phyloP scores from a whole-genome alignment of 2,113 vertebrate species.

The Microtus pennsylvanicus region DNA sequence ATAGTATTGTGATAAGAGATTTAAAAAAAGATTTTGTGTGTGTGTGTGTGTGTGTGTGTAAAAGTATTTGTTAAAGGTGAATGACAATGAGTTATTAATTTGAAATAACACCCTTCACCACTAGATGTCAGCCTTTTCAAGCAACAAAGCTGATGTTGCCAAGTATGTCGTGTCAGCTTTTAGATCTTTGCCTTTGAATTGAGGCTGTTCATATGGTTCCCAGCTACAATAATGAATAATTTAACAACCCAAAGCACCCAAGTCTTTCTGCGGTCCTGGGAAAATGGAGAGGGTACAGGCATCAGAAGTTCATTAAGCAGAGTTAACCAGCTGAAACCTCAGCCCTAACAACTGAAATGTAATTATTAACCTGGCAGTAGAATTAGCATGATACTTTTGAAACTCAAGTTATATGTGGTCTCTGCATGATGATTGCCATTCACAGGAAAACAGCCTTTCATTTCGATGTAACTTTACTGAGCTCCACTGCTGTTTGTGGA shows the following conservation, averaged over 20 bases:
- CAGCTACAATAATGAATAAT: conserved; percentile 81
- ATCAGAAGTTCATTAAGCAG: conserved; percentile 35
- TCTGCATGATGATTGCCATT: neutral
- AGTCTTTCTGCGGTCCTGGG: neutral
- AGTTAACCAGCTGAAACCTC: conserved; percentile 63
- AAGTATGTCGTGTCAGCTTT: conserved; percentile 51
- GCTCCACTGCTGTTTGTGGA: neutral
- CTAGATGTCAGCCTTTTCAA: conserved; percentile 88
- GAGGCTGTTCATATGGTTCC: conserved; percentile 83
- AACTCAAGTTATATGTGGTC: neutral
- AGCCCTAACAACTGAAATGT: conserved; percentile 59
- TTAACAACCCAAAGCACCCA: conserved; percentile 79
- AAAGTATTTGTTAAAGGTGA: neutral
- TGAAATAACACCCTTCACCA: conserved; percentile 80
- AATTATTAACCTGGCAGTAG: conserved; percentile 61
- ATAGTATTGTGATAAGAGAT: neutral
- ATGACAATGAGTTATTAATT: neutral
- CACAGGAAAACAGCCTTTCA: neutral
- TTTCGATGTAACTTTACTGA: neutral
- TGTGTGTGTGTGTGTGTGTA: neutral
- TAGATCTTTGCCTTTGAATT: conserved; percentile 81
- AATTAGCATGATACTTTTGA: neutral
- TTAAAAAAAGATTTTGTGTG: no score
- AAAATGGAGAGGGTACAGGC: conserved; percentile 52
- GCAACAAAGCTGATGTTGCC: conserved; percentile 62